Evolutionary conservation across 1,140 invertebrate species (phyloP).

Genomic region (Drosophila nannoptera): DNA sequence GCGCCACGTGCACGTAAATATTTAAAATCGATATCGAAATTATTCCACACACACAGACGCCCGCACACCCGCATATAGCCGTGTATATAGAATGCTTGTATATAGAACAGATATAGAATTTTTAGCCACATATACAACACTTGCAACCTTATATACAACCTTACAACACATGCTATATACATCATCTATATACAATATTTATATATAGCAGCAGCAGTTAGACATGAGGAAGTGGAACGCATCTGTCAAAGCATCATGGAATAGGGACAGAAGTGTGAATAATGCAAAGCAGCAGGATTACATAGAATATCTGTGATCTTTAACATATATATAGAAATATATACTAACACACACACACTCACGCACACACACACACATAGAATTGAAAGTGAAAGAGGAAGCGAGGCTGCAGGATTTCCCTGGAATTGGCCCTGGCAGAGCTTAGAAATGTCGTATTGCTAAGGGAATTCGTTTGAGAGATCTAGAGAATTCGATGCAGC

Average conservation of each 20-base stretch:
- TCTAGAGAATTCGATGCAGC: too few species aligned
- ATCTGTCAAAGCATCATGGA: slow-evolving; percentile 22
- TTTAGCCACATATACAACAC: slow-evolving; percentile 37
- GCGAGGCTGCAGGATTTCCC: too few species aligned
- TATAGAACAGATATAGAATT: slow-evolving; percentile 30
- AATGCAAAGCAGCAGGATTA: slow-evolving; percentile 67
- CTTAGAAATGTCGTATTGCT: too few species aligned
- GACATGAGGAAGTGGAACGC: slow-evolving; percentile 26
- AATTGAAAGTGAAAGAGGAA: background rate
- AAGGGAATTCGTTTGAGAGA: too few species aligned
- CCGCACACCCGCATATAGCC: slow-evolving; percentile 7
- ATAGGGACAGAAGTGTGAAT: slow-evolving; percentile 48
- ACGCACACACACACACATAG: slow-evolving; percentile 48
- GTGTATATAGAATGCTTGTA: slow-evolving; percentile 14
- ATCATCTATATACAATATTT: slow-evolving; percentile 19
- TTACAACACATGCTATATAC: slow-evolving; percentile 21
- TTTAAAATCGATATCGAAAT: slow-evolving; percentile 15
- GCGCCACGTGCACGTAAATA: slow-evolving; percentile 12
- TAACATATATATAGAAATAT: slow-evolving; percentile 70
- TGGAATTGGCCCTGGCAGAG: too few species aligned
- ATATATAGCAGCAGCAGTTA: slow-evolving; percentile 12
- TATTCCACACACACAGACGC: slow-evolving; percentile 1
- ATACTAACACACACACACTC: slow-evolving; percentile 36
- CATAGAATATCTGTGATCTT: slow-evolving; percentile 80
- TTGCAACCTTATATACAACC: slow-evolving; percentile 33